Evolutionary conservation across 2,113 vertebrate genomes (phyloP), one percentile per base, ranked within the genome.

Genomic region (Dermatemys mawii): DNA sequence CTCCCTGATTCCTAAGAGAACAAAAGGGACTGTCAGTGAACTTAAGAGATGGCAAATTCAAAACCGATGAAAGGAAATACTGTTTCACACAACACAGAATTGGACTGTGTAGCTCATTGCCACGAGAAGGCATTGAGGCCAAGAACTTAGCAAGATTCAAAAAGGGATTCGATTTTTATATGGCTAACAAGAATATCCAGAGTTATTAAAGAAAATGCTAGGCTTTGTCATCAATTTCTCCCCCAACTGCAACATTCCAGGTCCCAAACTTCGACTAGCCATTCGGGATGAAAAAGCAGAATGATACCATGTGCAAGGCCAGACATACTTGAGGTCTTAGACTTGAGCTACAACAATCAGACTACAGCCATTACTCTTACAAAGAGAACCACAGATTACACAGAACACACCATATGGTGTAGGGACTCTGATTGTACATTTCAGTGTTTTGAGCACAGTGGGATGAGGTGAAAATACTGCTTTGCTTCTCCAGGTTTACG

Each of bases 401-500:
- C 63, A 91, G 50, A 86, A 86, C 73, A 73, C 6, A 8, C 46
- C 53, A 16, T 17, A 73, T 46, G 5, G 4, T 12, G 4, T 12
- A 81, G 27, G 21, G 53, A 44, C 54, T 41, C 79, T 19, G 57
- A 49, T 48, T 29, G n/a, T 51, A 81, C 54, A 17, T 5, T 22
- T 87, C 50, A 49, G 54, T 8, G 79, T 80, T 92, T 55, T 54
- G 86, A 96, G 88, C 90, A 48, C 67, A 91, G 26, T 29, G 22
- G 9, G 32, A 29, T 55, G 8, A 86, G 51, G 8, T 48, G 57
- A 93, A 93, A 95, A 97, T 53, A 93, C 1, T n/a, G 12, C 51
- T 86, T 88, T 84, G 79, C 83, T 95, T 96, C 92, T 86, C 54
- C 27, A 84, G 78, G 67, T 76, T 96, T 79, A 91, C 90, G 96